Evolutionary conservation across 2,888 invertebrate genomes (phyloP).

Genomic region (Subacronicta megacephala): DNA sequence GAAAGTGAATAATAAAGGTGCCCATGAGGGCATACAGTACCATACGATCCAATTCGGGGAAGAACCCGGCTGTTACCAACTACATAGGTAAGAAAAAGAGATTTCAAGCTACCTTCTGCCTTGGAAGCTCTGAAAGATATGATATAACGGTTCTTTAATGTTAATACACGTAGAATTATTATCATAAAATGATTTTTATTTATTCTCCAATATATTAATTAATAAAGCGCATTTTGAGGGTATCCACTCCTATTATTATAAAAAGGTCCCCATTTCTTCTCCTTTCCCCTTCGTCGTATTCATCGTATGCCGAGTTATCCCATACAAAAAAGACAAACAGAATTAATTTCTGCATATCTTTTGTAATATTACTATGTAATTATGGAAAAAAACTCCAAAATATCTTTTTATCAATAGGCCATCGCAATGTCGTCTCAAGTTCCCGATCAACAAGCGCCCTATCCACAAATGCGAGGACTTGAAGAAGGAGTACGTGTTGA

Average conservation of each 20-base stretch:
- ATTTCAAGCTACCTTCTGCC: neutral
- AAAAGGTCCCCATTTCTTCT: no score
- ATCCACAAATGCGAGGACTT: conserved; percentile 83
- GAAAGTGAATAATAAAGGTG: conserved; percentile 65
- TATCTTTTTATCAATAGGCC: conserved; percentile 71
- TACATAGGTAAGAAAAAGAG: conserved; percentile 72
- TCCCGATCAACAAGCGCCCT: conserved; percentile 75
- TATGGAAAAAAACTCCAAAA: neutral
- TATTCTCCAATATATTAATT: no score
- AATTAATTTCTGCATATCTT: no score
- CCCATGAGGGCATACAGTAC: conserved; percentile 78
- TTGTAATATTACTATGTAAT: no score
- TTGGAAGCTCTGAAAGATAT: neutral
- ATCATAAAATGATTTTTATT: no score
- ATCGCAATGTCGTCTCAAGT: conserved; percentile 82
- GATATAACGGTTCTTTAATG: no score
- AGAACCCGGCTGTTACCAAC: conserved; percentile 82
- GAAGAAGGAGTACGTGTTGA: conserved; percentile 66
- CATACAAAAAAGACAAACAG: no score
- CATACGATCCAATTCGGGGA: conserved; percentile 69
- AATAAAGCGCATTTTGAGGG: no score
- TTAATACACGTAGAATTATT: no score
- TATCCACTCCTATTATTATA: no score
- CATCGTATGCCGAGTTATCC: no score
- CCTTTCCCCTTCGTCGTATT: no score